Evolutionary conservation across 2,113 vertebrate species (phyloP).

Genomic region (Irena cyanogastra): DNA sequence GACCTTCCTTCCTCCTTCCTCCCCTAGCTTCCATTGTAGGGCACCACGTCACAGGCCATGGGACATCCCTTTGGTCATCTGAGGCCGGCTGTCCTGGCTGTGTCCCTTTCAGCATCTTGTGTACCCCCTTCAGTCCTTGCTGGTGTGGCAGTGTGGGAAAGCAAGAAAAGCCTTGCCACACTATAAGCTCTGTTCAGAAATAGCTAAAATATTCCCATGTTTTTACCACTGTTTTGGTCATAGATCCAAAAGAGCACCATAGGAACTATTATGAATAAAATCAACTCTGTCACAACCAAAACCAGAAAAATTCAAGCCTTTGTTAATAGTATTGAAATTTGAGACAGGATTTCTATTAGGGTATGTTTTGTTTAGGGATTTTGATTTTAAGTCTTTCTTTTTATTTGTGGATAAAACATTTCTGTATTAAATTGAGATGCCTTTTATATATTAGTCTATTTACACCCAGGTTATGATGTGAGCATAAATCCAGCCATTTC

Average conservation of each 20-base stretch:
- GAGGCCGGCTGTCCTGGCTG: background rate
- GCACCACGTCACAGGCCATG: background rate
- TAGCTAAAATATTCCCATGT: background rate
- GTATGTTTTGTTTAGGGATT: background rate
- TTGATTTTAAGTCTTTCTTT: background rate
- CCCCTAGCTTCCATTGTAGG: background rate
- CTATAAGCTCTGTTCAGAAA: background rate
- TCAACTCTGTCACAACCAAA: background rate
- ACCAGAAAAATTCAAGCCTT: background rate
- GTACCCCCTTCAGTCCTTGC: rapidly evolving
- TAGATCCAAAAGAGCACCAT: background rate
- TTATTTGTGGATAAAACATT: background rate
- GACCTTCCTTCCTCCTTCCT: background rate
- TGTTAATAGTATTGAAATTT: background rate
- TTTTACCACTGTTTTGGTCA: background rate
- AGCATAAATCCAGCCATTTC: background rate
- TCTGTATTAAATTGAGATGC: background rate
- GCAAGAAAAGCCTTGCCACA: background rate
- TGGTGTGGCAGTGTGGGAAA: background rate
- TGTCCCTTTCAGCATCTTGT: background rate
- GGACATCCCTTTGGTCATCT: background rate
- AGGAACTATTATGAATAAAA: background rate
- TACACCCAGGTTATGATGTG: background rate
- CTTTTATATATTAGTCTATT: background rate
- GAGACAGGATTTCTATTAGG: background rate